phyloP scores from a whole-genome alignment of 2,113 vertebrate genomes.

The Amblyopsis rosae region DNA sequence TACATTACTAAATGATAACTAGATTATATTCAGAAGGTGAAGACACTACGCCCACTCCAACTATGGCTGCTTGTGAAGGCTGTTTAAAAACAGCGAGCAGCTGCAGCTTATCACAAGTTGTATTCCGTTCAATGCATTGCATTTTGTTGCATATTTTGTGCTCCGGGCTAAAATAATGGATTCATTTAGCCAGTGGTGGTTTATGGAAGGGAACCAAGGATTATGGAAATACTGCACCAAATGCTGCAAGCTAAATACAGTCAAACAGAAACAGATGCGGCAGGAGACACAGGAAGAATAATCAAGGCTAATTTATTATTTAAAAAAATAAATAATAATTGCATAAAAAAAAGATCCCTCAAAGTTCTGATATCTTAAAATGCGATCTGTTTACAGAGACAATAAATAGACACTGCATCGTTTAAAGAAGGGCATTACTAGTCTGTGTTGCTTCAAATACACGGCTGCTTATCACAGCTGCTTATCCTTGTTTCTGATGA shows the following conservation, averaged over 20 bases:
- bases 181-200: constrained; percentile 78
- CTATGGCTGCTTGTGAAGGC: constrained; percentile 14
- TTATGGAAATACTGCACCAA: constrained; percentile 71
- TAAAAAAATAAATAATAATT: constrained; percentile 54
- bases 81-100: constrained; percentile 51
- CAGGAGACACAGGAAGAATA: constrained; percentile 56
- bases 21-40: too few species aligned
- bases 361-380: constrained; percentile 35
- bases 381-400: constrained; percentile 36
- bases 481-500: constrained; percentile 72
- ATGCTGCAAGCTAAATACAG: constrained; percentile 67
- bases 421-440: constrained; percentile 38
- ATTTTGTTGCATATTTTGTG: constrained; percentile 73
- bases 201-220: constrained; percentile 74
- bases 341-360: constrained; percentile 50
- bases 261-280: constrained; percentile 62
- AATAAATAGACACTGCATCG: constrained; percentile 24
- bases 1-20: neutral
- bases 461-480: constrained; percentile 61
- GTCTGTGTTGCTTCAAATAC: constrained; percentile 40
- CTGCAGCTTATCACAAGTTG: constrained; percentile 57
- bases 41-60: too few species aligned
- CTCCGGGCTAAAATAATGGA: constrained; percentile 75
- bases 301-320: constrained; percentile 65
- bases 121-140: constrained; percentile 68